Evolutionary conservation across 1,140 invertebrate species (phyloP).

Genomic region (Callitettix versicolor): DNA sequence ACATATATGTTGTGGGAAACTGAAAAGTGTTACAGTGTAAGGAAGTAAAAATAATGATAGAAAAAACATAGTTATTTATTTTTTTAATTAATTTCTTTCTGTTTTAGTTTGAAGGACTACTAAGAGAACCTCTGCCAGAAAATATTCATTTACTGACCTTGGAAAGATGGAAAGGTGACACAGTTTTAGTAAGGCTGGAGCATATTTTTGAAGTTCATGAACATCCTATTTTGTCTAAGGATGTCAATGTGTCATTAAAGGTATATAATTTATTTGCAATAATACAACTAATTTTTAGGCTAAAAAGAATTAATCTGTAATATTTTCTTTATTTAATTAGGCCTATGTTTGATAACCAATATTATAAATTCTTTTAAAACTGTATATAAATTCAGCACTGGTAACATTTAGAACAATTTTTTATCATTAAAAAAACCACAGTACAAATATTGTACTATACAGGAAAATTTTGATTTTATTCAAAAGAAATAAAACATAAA

Average conservation of each 20-base stretch:
- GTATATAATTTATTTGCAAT: constrained; percentile 11
- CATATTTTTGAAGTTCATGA: constrained; percentile 43
- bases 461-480: no score
- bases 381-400: neutral
- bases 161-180: constrained; percentile 37
- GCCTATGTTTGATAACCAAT: no score
- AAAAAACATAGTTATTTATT: neutral
- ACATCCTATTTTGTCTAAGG: constrained; percentile 18
- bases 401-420: neutral
- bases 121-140: constrained; percentile 35
- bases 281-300: neutral
- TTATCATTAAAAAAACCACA: neutral
- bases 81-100: no score
- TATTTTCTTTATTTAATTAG: neutral
- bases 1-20: no score
- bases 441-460: neutral
- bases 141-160: constrained; percentile 51
- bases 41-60: neutral
- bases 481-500: no score
- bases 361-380: neutral
- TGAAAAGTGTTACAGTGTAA: no score
- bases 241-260: constrained; percentile 15
- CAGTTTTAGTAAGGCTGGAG: constrained; percentile 45
- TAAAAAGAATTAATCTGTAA: neutral
- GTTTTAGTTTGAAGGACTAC: constrained; percentile 6